A percentile compares a stretch with the other conserved stretches of the same genome.
Evolutionary conservation across 1,140 invertebrate genomes (phyloP).

Genomic region (Calephelis virginiensis): DNA sequence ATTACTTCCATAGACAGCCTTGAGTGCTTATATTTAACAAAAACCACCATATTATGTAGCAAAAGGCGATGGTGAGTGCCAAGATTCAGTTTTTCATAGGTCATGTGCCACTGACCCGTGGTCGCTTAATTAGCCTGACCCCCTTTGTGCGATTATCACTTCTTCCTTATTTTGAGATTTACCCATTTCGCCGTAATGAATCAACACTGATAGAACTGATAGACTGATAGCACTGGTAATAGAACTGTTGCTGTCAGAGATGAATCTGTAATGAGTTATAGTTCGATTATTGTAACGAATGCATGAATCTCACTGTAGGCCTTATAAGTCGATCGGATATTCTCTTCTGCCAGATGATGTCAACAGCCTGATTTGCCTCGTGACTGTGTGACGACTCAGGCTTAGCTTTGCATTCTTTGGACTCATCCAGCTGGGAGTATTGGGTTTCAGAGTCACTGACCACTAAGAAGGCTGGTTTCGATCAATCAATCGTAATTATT

Average conservation of each 20-base stretch:
- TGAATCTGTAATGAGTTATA: too few species aligned
- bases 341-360: not conserved
- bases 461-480: conserved; percentile 19
- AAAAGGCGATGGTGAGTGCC: not conserved
- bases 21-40: too few species aligned
- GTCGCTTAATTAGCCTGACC: not conserved
- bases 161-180: not conserved
- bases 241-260: too few species aligned
- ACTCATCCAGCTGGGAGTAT: not conserved
- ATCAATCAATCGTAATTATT: conserved; percentile 20
- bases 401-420: not conserved
- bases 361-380: not conserved
- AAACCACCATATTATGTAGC: too few species aligned
- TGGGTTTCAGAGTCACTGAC: conserved; percentile 1
- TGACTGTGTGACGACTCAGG: not conserved
- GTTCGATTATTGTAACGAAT: not conserved
- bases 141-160: not conserved
- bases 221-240: too few species aligned
- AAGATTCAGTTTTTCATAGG: conserved; percentile 1
- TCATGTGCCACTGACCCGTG: not conserved
- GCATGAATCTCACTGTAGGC: not conserved
- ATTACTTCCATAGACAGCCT: too few species aligned
- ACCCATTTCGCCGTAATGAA: not conserved
- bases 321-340: not conserved
- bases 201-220: not conserved